A percentile compares a stretch with the other conserved stretches of the same genome.
Evolutionary conservation across 2,888 invertebrate species (phyloP).

Genomic region (Nephrotoma appendiculata): DNA sequence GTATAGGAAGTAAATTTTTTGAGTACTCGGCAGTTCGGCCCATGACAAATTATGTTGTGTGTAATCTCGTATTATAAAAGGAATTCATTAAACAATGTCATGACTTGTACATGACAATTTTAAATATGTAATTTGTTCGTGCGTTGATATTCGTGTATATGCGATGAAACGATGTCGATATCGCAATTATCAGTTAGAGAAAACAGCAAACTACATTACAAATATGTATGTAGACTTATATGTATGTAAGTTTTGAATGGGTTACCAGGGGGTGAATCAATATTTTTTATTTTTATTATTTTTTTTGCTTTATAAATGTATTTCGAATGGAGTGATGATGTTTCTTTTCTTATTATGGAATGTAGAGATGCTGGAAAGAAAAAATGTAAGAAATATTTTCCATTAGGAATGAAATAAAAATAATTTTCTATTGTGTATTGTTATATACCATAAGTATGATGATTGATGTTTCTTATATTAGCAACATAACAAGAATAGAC

Average conservation of each 20-base stretch:
- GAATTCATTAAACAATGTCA: neutral
- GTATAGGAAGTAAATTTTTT: neutral
- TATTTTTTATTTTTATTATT: neutral
- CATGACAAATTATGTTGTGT: neutral
- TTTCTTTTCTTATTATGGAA: neutral
- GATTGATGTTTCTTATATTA: neutral
- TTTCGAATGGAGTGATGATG: neutral
- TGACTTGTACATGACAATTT: neutral
- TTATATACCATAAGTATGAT: neutral
- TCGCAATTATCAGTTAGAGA: neutral
- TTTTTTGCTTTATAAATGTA: neutral
- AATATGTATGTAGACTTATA: neutral
- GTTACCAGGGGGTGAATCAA: neutral
- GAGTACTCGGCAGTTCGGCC: neutral
- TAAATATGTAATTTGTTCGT: neutral
- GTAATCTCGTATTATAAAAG: neutral
- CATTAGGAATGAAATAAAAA: neutral
- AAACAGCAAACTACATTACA: neutral
- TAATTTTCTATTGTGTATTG: neutral
- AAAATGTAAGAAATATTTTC: neutral
- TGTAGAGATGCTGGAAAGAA: neutral
- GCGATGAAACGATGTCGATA: neutral
- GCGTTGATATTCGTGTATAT: neutral
- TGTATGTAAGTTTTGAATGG: neutral
- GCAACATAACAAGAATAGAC: neutral